Evolutionary conservation across 2,888 invertebrate genomes (phyloP), one percentile per base, ranked within the genome.

Genomic region (Blera fallax): DNA sequence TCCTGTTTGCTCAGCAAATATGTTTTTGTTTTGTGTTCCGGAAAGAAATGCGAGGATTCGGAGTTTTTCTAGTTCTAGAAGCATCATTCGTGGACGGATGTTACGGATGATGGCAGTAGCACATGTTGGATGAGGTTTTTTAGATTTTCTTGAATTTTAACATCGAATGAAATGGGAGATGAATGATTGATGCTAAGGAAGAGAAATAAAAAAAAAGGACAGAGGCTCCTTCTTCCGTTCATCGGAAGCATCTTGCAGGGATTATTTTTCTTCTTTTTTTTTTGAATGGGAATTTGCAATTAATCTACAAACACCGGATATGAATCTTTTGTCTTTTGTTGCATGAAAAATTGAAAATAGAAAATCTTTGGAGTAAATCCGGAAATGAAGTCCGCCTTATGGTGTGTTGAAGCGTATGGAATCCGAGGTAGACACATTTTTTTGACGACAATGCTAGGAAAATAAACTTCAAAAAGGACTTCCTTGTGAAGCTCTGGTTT

Each of bases 71-170:
- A 69, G 69, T 54, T 62, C 50, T 48, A 69, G 65, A 24, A 54
- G n/a, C 72, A 74, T 58, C 29, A 37, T 73, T 37, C 24, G 54
- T 27, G 62, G 67, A 52, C 76, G 76, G 81, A 81, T 81, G 81
- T 81, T 62, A 76, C 45, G 69, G 76, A 62, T 80, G 74, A 65
- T 67, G 74, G 43, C 50, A 64, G 40, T 11, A 62, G 27, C 81
- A 81, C 67, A 81, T 76, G 76, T 69, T 76, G 76, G 67, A 69
- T 76, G 76, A 52, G 52, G 52, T 67, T 74, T 81, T n/a, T 74
- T n/a, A 54, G 52, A 62, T 62, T 54, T 69, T 52, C 18, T 74
- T 50, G 11, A 16, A 52, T 11, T 43, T 32, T 10, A 10, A 32
- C 27, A 8, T 40, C 34, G 10, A 18, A 62, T 60, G 43, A 74